Evolutionary conservation across 1,140 invertebrate species (phyloP).

Genomic region (Habropoda laboriosa): DNA sequence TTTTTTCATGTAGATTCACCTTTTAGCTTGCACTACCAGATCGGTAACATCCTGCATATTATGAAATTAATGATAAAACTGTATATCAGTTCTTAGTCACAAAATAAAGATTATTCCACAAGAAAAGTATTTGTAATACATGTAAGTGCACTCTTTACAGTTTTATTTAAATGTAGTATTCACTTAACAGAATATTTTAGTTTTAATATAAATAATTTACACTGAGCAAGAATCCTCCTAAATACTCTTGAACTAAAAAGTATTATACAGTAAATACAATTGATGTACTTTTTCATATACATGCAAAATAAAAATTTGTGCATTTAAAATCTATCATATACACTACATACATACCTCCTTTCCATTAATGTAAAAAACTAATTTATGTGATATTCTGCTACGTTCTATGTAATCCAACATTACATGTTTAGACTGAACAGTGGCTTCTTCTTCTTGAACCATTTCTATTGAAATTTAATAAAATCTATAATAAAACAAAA

Average conservation of each 20-base stretch:
- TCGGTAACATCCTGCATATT: no score
- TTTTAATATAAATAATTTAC: not conserved
- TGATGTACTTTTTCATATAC: not conserved
- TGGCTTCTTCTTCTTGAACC: not conserved
- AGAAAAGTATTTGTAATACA: not conserved
- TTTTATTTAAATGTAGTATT: not conserved
- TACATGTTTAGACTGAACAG: not conserved
- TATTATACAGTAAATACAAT: not conserved
- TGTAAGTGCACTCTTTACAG: not conserved
- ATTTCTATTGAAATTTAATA: not conserved
- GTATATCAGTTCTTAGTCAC: no score
- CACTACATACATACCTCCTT: constrained; percentile 75
- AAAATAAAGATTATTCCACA: no score
- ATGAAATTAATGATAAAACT: no score
- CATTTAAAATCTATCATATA: not conserved
- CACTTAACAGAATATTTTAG: no score
- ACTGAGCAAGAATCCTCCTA: not conserved
- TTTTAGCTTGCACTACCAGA: no score
- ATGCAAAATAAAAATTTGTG: constrained; percentile 1
- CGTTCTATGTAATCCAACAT: not conserved
- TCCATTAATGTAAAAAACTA: constrained; percentile 79
- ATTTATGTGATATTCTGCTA: constrained; percentile 43
- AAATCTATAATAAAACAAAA: not conserved
- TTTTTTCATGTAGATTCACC: no score
- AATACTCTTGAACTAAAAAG: no score